These are phyloP conservation scores for Pseudochirops corinnae DNA, from an alignment of 2,797 vertebrate species.

Conservation along the genomic window DNA sequence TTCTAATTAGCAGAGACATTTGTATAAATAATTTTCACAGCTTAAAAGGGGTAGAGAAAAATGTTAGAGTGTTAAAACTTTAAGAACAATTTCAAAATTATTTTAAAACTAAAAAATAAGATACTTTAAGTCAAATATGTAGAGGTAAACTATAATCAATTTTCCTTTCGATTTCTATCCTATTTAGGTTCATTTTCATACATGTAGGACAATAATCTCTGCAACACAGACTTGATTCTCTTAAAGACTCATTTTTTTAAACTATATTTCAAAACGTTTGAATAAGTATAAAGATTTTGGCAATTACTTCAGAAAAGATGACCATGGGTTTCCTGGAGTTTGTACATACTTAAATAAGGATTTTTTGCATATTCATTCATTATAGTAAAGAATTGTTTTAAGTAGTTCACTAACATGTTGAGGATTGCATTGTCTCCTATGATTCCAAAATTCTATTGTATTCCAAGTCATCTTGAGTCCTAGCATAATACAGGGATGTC, in stretches of 20 bases:
- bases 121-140: constrained; percentile 35
- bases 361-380: background rate
- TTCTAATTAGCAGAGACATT: constrained; percentile 15
- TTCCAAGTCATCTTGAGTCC: constrained; percentile 26
- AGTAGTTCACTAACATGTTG: background rate
- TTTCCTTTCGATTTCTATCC: constrained; percentile 53
- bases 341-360: background rate
- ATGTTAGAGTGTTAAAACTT: constrained; percentile 32
- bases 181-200: constrained; percentile 51
- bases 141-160: background rate
- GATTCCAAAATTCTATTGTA: background rate
- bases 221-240: constrained; percentile 64
- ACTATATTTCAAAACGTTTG: constrained; percentile 58
- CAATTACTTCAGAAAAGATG: background rate
- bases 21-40: constrained; percentile 43
- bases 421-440: background rate
- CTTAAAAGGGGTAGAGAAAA: background rate
- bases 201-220: constrained; percentile 62
- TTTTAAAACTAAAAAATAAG: constrained; percentile 43
- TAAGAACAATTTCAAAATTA: constrained; percentile 17
- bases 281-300: background rate
- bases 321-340: background rate
- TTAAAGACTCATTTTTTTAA: background rate
- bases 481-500: constrained; percentile 5
- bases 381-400: constrained; percentile 45